Evolutionary conservation across 2,797 vertebrate species (phyloP), one percentile per base, ranked within the genome.

Genomic region (Simalia tracyae): DNA sequence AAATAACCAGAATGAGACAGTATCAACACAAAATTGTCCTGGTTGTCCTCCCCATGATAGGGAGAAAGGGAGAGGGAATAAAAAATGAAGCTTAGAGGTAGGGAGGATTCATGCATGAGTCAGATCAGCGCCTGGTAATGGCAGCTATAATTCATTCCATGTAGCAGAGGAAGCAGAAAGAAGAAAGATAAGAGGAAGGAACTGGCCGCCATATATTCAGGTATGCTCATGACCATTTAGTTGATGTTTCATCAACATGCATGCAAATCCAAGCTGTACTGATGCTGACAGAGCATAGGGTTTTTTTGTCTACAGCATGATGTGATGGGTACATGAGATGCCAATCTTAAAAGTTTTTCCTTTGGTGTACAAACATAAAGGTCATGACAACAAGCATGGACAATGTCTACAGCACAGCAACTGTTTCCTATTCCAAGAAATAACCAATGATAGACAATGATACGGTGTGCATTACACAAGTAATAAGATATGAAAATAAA

Each of bases 1-100:
- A 94, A 76, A 94, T 31, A 91, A 68, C 12, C 12, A 17, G 63
- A 91, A 87, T 9, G 50, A 3, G 61, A 89, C 63, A 0, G 42
- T 1, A 28, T 5, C 1, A 63, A 28, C 66, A 56, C 19, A 87
- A 1, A 19, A 4, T 11, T 3, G 10, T 5, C 22, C 0, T 0
- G 12, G 11, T 88, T 63, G 28, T 89, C 50, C 0, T 19, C 85
- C n/a, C 54, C 11, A 22, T 4, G 0, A 2, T 10, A n/a, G 5
- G 0, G 8, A 84, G 42, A 10, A 11, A n/a, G 46, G 19, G 28
- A 8, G 15, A 54, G 17, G 12, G 42, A 46, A 36, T 17, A 56
- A 42, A 12, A 36, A 90, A 36, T 68, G 26, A 50, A 89, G 22
- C 31, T 54, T 54, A 89, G 81, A 64, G 59, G 8, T 5, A 86